Evolutionary conservation across 2,113 vertebrate species (phyloP).

Genomic region (Rhinoderma darwinii): DNA sequence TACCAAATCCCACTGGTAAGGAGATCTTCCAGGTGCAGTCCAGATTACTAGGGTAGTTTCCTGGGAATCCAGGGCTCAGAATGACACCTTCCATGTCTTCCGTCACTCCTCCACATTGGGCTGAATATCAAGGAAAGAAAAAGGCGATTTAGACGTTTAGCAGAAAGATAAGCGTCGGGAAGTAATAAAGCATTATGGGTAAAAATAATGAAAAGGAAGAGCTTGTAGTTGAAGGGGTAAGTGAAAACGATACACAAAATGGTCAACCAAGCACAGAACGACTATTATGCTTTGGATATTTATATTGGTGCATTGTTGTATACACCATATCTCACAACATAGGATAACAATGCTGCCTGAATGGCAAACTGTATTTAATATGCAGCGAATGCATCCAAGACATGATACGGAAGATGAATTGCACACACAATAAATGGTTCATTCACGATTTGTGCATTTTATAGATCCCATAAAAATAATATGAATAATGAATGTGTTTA

Average conservation of each 20-base stretch:
- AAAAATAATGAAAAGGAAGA: neutral
- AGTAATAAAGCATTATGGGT: neutral
- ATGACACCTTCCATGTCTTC: conserved; percentile 96
- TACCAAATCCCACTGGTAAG: conserved; percentile 93
- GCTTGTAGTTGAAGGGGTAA: neutral
- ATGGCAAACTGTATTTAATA: neutral
- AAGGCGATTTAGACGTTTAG: neutral
- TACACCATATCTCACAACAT: neutral
- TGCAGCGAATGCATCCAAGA: neutral
- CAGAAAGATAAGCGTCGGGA: neutral
- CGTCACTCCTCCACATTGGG: conserved; percentile 90
- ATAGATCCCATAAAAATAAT: conserved; percentile 12
- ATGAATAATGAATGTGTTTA: conserved; percentile 10
- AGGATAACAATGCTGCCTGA: neutral
- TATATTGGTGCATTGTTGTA: neutral
- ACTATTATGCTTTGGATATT: neutral
- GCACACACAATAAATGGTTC: neutral
- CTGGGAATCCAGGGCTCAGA: conserved; percentile 96
- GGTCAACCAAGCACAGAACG: neutral
- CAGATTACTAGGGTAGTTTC: conserved; percentile 97
- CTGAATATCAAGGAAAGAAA: conserved; percentile 68
- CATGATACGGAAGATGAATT: neutral
- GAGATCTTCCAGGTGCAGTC: conserved; percentile 96
- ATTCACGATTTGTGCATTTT: neutral
- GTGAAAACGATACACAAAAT: neutral